These are phyloP conservation scores for Agrochola lota DNA, from an alignment of 2,888 invertebrate genomes.

Conservation along the genomic window DNA sequence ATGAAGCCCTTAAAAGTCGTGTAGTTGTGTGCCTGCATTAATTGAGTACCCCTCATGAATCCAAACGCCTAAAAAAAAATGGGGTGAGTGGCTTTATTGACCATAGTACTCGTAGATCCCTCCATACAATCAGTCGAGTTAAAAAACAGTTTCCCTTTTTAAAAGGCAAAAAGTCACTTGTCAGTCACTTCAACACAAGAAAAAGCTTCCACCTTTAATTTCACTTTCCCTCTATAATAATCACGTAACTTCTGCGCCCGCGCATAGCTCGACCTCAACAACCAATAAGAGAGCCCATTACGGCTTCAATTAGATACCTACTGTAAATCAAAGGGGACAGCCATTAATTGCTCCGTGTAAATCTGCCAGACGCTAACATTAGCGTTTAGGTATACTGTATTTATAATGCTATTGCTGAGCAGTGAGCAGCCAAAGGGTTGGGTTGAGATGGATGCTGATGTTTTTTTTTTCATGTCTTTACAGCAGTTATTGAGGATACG, in stretches of 20 bases:
- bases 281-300: constrained; percentile 59
- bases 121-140: background rate
- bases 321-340: constrained; percentile 56
- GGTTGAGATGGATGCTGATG: background rate
- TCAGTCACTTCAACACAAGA: background rate
- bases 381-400: constrained; percentile 38
- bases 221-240: constrained; percentile 21
- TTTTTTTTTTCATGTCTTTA: background rate
- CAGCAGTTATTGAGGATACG: background rate
- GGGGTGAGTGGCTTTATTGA: background rate
- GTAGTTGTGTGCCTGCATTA: background rate
- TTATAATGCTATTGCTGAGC: constrained; percentile 1
- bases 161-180: no score
- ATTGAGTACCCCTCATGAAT: background rate
- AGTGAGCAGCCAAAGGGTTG: background rate
- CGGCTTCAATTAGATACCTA: constrained; percentile 59
- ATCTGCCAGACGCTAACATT: constrained; percentile 52
- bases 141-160: background rate
- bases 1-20: no score
- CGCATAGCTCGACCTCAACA: constrained; percentile 35
- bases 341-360: constrained; percentile 59
- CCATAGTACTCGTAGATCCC: background rate
- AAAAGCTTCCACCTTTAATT: background rate
- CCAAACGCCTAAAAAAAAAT: background rate
- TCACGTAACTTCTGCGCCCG: constrained; percentile 12